These are phyloP conservation scores for Pampusana beccarii DNA, from an alignment of 2,113 vertebrate species.

Conservation along the genomic window DNA sequence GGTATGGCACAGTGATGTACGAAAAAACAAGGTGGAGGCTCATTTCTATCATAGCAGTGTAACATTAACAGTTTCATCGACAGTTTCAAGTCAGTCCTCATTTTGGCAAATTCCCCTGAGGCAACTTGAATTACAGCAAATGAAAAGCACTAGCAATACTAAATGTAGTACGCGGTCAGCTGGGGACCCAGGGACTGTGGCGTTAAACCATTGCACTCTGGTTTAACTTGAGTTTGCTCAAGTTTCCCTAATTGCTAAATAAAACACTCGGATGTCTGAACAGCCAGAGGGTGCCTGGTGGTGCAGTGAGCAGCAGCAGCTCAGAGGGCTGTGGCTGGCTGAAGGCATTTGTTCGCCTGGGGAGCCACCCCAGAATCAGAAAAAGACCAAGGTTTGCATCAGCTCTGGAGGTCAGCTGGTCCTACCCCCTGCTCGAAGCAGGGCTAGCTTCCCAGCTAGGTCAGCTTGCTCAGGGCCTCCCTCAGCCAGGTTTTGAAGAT, in stretches of 20 bases:
- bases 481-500: background rate
- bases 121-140: background rate
- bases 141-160: background rate
- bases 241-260: background rate
- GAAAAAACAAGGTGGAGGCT: background rate
- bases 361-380: background rate
- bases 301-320: background rate
- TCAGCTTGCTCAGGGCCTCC: background rate
- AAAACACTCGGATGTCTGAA: background rate
- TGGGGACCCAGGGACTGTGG: background rate
- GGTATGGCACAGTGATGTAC: accelerated
- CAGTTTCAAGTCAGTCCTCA: background rate
- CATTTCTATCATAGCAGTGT: background rate
- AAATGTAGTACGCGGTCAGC: background rate
- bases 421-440: background rate
- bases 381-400: background rate
- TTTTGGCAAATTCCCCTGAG: background rate
- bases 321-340: background rate
- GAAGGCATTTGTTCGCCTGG: background rate
- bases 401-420: background rate
- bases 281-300: background rate
- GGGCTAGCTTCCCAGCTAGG: background rate
- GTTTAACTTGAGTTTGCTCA: background rate
- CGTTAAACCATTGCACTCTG: background rate
- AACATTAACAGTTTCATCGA: background rate